Evolutionary conservation across 2,113 vertebrate species (phyloP), one percentile per base, ranked within the genome.

Genomic region (Erpornis zantholeuca): DNA sequence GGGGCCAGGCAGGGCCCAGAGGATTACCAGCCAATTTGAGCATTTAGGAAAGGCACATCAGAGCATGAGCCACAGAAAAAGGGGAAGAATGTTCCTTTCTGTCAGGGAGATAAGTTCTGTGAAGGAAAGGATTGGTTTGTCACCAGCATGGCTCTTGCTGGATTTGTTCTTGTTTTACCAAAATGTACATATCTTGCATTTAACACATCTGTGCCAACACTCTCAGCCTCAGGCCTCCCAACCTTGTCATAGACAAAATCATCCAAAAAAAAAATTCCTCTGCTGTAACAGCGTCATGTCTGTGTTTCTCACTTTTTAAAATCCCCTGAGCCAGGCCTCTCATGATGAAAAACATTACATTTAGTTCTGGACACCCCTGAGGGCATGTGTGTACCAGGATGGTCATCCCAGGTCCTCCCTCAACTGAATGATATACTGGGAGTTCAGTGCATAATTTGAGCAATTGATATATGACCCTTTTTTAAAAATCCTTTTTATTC

Each of bases 351-450:
- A 83, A 72, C 2, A 13, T 47, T n/a, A 24, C 1, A 1, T 60
- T 68, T 50, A 77, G 5, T 59, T 33, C 17, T 38, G 12, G 42
- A 66, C 29, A 45, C 2, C 16, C 19, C 7, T 33, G 29, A 66
- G 11, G 7, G 16, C 31, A 9, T 0, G 1, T 23, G 5, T 45
- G 5, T 19, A 60, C 14, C 23, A 56, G 16, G 24, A 12, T n/a
- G 61, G 15, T 28, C 19, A 78, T 27, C 11, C 23, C 56, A 71
- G 35, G 10, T 33, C 24, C 5, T 42, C 11, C 14, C 22, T 75
- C 64, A 70, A 12, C 5, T 29, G 31, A 65, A 28, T 12, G 12
- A 27, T 21, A 25, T 18, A 25, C 4, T 10, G 22, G 28, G 35
- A 88, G 13, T 33, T 89, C 61, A 91, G 53, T 22, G 20, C 27